phyloP scores from a whole-genome alignment of 2,113 vertebrate species.

The Patagioenas fasciata region DNA sequence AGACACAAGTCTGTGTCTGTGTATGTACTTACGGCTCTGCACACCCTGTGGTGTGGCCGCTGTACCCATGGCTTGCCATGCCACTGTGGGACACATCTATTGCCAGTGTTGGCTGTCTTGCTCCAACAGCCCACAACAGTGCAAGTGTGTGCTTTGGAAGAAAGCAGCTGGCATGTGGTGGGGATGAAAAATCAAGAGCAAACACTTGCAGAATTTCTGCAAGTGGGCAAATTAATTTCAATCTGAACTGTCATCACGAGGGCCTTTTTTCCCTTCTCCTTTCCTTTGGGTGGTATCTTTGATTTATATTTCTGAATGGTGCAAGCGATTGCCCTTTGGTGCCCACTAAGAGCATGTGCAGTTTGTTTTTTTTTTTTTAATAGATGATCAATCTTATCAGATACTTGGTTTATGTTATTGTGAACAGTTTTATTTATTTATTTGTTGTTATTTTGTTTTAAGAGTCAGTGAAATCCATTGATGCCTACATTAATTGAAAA shows the following conservation, averaged over 20 bases:
- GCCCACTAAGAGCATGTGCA: background rate
- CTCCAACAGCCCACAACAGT: background rate
- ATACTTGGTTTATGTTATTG: background rate
- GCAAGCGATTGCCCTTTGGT: background rate
- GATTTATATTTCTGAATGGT: conserved; percentile 26
- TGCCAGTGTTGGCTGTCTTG: background rate
- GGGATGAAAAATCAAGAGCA: conserved; percentile 43
- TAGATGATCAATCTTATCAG: background rate
- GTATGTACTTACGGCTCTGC: background rate
- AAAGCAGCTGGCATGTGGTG: conserved; percentile 37
- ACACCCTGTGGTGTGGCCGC: background rate
- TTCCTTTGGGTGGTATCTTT: conserved; percentile 55
- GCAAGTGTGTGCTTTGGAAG: conserved; percentile 13
- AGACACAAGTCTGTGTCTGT: conserved; percentile 49
- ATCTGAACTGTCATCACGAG: conserved; percentile 53
- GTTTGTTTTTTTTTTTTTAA: background rate
- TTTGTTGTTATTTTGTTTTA: background rate
- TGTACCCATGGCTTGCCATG: background rate
- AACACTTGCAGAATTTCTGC: conserved; percentile 58
- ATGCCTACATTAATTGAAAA: background rate
- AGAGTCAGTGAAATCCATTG: background rate
- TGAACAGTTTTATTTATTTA: background rate
- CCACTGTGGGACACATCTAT: rapidly evolving
- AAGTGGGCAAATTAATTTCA: conserved; percentile 65
- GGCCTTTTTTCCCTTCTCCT: background rate